These are phyloP conservation scores for Acrocera orbiculus DNA, from an alignment of 2,888 invertebrate species.

Conservation along the genomic window DNA sequence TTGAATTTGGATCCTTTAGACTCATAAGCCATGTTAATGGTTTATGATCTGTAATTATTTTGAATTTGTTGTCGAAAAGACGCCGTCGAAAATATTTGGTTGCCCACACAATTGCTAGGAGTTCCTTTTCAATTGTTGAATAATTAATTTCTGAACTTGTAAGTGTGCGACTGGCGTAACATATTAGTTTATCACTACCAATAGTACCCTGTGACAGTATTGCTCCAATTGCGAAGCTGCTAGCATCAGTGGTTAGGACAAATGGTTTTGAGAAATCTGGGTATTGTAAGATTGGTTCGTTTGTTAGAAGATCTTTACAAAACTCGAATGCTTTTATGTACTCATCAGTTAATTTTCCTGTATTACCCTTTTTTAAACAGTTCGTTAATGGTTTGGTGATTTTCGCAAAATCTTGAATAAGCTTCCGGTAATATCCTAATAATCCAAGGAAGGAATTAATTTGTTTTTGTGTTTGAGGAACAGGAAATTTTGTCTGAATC, in stretches of 20 bases:
- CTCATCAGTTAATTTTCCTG: neutral
- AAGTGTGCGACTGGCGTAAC: neutral
- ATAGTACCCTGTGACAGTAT: neutral
- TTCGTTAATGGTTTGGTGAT: neutral
- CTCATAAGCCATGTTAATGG: neutral
- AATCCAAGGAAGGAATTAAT: slow-evolving; percentile 14
- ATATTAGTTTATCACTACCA: neutral
- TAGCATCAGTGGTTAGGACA: neutral
- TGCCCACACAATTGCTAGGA: neutral
- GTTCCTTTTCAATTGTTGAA: neutral
- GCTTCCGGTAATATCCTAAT: slow-evolving; percentile 10
- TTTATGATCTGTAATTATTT: neutral
- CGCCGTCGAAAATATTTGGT: no score
- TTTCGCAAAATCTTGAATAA: slow-evolving; percentile 1
- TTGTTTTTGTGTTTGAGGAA: slow-evolving; percentile 14
- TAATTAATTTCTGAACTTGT: neutral
- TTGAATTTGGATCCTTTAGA: neutral
- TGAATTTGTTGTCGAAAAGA: neutral
- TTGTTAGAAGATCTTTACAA: neutral
- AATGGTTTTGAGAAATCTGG: neutral
- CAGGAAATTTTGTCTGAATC: slow-evolving; percentile 17
- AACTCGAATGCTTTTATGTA: neutral
- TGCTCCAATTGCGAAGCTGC: neutral
- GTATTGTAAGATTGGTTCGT: neutral
- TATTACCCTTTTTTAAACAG: neutral